Evolutionary conservation across 2,888 invertebrate genomes (phyloP).

Genomic region (Dioctria linearis): DNA sequence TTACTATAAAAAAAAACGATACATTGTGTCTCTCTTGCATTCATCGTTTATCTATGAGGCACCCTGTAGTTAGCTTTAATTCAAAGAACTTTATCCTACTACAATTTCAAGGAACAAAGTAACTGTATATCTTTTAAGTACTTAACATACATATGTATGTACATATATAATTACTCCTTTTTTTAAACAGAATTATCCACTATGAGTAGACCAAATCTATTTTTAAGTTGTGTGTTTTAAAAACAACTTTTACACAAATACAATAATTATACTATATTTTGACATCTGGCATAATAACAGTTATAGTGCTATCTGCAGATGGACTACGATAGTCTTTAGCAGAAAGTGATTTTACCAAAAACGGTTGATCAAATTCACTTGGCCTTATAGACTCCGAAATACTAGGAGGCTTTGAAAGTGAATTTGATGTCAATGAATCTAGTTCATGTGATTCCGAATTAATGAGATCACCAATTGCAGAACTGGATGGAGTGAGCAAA

Average conservation of each 20-base stretch:
- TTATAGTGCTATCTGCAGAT: slow-evolving; percentile 78
- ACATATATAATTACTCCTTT: slow-evolving; percentile 7
- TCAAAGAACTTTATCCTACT: too few species aligned
- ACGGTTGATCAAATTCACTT: slow-evolving; percentile 62
- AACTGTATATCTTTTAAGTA: background rate
- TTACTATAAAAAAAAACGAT: too few species aligned
- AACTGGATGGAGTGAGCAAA: slow-evolving; percentile 69
- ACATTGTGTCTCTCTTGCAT: too few species aligned
- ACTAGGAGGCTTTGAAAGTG: slow-evolving; percentile 68
- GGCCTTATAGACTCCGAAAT: slow-evolving; percentile 60
- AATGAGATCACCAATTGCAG: slow-evolving; percentile 69
- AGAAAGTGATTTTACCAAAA: slow-evolving; percentile 58
- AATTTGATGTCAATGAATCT: slow-evolving; percentile 69
- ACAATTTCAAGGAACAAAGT: too few species aligned
- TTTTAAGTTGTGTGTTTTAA: slow-evolving; percentile 14
- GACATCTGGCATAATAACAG: slow-evolving; percentile 75
- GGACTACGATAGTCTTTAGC: slow-evolving; percentile 71
- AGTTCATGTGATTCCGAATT: slow-evolving; percentile 70
- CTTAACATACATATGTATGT: background rate
- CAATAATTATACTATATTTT: too few species aligned
- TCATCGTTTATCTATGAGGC: too few species aligned
- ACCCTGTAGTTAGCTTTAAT: too few species aligned
- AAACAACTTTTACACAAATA: background rate
- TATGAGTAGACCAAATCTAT: background rate
- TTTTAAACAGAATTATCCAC: background rate